These are phyloP conservation scores for Cyprinodon tularosa DNA, from an alignment of 2,113 vertebrate species.

Conservation along the genomic window DNA sequence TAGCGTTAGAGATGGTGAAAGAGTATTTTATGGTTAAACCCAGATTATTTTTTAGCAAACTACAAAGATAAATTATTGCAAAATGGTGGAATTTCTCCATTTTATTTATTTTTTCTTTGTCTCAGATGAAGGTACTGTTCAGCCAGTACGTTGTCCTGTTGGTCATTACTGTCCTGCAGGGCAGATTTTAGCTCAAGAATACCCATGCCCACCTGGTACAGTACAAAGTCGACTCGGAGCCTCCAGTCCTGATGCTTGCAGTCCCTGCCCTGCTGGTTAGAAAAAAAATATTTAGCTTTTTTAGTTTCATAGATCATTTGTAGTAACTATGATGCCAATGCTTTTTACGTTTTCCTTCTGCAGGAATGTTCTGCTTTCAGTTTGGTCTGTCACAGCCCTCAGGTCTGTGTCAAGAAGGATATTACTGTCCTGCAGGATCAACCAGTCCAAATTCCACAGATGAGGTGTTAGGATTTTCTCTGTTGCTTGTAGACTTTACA, in stretches of 20 bases:
- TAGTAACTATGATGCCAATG: neutral
- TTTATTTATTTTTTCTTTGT: conserved; percentile 2
- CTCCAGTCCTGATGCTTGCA: conserved; percentile 75
- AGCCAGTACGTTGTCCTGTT: conserved; percentile 75
- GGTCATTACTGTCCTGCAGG: conserved; percentile 87
- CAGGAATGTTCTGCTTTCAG: conserved; percentile 88
- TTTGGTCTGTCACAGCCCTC: conserved; percentile 82
- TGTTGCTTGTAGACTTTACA: neutral
- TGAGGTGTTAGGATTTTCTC: conserved; percentile 67
- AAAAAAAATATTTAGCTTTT: neutral
- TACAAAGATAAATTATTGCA: conserved; percentile 6
- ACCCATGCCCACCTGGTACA: conserved; percentile 86
- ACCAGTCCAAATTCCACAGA: conserved; percentile 81
- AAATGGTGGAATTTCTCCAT: neutral
- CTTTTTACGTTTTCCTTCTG: conserved; percentile 14
- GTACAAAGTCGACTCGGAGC: conserved; percentile 80
- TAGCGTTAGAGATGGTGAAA: neutral
- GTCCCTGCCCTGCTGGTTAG: conserved; percentile 86
- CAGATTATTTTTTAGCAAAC: conserved; percentile 4
- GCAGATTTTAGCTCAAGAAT: conserved; percentile 73
- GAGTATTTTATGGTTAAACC: neutral
- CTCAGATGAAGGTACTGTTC: conserved; percentile 70
- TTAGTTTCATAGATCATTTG: neutral
- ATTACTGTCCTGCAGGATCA: conserved; percentile 85
- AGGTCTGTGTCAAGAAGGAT: conserved; percentile 85